Conservation (phyloP, 2,113 vertebrate genomes). For the Oenanthe oenanthe region DNA sequence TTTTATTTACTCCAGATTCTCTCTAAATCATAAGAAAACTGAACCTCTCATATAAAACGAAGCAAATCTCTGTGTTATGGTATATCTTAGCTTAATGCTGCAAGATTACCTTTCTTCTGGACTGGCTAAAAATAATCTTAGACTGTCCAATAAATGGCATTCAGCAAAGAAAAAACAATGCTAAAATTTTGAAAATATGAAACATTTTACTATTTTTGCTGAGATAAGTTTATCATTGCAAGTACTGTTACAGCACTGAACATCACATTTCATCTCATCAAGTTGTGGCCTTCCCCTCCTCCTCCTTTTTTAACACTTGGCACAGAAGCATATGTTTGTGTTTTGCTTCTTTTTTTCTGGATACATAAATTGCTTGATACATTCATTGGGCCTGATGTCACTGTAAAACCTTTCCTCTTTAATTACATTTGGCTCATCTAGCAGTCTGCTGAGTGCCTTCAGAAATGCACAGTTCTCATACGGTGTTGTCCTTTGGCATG, state of each 20-base stretch:
- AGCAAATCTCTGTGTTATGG: not conserved
- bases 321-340: conserved; percentile 61
- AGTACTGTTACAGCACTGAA: not conserved
- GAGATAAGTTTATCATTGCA: not conserved
- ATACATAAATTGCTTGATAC: conserved; percentile 48
- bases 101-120: not conserved
- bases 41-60: not conserved
- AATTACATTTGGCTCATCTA: conserved; percentile 51
- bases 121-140: not conserved
- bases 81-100: not conserved
- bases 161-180: not conserved
- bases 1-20: not conserved
- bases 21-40: not conserved
- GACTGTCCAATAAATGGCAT: not conserved
- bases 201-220: not conserved
- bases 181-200: not conserved
- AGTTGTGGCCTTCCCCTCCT: conserved; percentile 2
- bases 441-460: conserved; percentile 36
- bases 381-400: conserved; percentile 59
- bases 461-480: conserved; percentile 35
- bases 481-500: conserved; percentile 28
- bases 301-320: conserved; percentile 55
- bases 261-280: not conserved
- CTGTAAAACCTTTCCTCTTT: conserved; percentile 52
- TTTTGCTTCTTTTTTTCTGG: conserved; percentile 59